Evolutionary conservation across 2,113 vertebrate genomes (phyloP), one percentile per base, ranked within the genome.

Genomic region (Dicerorhinus sumatrensis): DNA sequence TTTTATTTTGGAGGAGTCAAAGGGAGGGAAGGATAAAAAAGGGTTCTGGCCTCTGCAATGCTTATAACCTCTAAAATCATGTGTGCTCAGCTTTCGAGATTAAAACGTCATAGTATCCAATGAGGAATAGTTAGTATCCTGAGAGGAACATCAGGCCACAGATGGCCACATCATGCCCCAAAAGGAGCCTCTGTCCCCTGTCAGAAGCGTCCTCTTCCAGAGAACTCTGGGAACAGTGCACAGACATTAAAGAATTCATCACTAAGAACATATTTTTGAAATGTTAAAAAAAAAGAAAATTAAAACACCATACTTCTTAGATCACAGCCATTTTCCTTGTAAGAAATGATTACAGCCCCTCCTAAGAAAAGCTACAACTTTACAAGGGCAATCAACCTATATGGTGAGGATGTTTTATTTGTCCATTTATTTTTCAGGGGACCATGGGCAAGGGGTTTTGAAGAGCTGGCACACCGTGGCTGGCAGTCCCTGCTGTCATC

Each of bases 231-330:
- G 62, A 93, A 65, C 21, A 60, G 92, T 23, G 63, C 67, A 77
- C 1, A 87, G 92, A 89, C 58, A 6, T 77, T 92, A 75, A 85
- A 69, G 51, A 4, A 54, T 62, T 33, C 69, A 9, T 63, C 21
- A 73, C 54, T 54, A 42, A 60, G 89, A 83, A 89, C 93, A 5
- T 31, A 96, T 4, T 76, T 46, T 82, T 93, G 86, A 83, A 95
- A 94, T 82, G 72, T 87, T 42, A 42, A 94, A 76, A 62, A 33
- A 29, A 31, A 17, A 36, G 3, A 56, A 82, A 72, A 91, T 20
- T 9, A 6, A 56, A 72, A 77, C 69, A 29, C 31, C 31, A 94
- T 0, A 27, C 42, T 87, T 75, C 70, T 51, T 23, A 16, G 73
- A 81, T 56, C 33, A 82, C 69, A 92, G 95, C 8, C 36, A 11